Percentiles rank a stretch among this genome's conserved stretches.
Conservation (phyloP, 2,888 invertebrate species). For the Drosophila conformis region DNA sequence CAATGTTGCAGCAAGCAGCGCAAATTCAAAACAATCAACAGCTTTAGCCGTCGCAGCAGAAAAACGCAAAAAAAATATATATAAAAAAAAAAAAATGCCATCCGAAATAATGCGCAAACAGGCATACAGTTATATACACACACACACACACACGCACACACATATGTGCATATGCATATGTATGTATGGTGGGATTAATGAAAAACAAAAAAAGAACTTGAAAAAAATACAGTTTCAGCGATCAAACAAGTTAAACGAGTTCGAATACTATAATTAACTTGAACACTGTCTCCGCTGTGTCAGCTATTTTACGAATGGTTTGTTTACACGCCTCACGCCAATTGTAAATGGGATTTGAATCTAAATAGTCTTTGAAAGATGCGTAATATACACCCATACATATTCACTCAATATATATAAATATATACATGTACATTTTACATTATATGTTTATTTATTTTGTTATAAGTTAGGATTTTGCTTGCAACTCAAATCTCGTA, state of each 20-base stretch:
- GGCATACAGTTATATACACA: neutral
- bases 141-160: no score
- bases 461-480: no score
- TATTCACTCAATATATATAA: neutral
- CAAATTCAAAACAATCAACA: conserved; percentile 43
- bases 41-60: conserved; percentile 37
- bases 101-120: conserved; percentile 2
- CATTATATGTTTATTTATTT: no score
- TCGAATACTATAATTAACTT: conserved; percentile 33
- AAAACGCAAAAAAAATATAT: neutral
- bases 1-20: conserved; percentile 30
- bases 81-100: neutral
- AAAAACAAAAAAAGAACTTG: neutral
- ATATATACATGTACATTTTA: no score
- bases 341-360: conserved; percentile 1
- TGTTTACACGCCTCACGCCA: conserved; percentile 9
- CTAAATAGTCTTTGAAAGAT: neutral
- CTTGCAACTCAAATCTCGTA: no score
- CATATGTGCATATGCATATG: neutral
- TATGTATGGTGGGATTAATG: neutral
- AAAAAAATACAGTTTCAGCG: conserved; percentile 23
- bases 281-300: neutral
- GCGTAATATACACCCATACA: neutral
- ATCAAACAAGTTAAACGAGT: conserved; percentile 42
- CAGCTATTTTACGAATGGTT: neutral